Conservation (phyloP, 2,888 invertebrate genomes). For the Didymodactylos carnosus region DNA sequence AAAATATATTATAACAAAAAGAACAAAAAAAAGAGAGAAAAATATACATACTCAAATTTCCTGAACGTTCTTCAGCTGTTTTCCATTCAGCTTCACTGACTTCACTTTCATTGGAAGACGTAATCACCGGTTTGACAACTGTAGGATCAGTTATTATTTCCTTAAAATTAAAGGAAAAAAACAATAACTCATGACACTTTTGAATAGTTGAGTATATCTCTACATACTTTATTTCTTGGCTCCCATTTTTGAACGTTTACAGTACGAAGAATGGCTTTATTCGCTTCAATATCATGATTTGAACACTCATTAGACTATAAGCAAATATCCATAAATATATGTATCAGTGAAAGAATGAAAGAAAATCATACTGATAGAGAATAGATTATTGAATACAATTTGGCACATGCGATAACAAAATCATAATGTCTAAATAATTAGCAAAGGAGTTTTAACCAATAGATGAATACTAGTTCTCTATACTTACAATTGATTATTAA, state of each 20-base stretch:
- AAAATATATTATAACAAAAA: neutral
- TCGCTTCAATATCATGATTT: neutral
- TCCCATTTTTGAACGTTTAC: neutral
- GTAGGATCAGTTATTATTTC: neutral
- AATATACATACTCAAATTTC: neutral
- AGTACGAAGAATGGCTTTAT: neutral
- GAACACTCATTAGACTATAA: neutral
- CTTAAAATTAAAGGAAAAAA: neutral
- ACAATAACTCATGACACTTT: too few relatives aligned
- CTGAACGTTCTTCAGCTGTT: neutral
- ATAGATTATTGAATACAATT: conserved; percentile 23
- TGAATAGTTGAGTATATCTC: neutral
- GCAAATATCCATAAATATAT: too few relatives aligned
- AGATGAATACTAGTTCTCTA: neutral
- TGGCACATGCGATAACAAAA: conserved; percentile 25
- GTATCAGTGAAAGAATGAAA: too few relatives aligned
- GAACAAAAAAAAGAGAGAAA: too few relatives aligned
- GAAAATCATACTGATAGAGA: conserved; percentile 17
- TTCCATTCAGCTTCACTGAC: neutral
- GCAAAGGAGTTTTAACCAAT: too few relatives aligned
- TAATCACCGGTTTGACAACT: neutral
- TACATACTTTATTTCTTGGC: neutral
- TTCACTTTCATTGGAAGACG: neutral
- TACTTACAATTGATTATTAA: conserved; percentile 23
- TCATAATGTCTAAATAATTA: conserved; percentile 22